phyloP scores from a whole-genome alignment of 1,140 invertebrate species.

The Elymnias hypermnestra region DNA sequence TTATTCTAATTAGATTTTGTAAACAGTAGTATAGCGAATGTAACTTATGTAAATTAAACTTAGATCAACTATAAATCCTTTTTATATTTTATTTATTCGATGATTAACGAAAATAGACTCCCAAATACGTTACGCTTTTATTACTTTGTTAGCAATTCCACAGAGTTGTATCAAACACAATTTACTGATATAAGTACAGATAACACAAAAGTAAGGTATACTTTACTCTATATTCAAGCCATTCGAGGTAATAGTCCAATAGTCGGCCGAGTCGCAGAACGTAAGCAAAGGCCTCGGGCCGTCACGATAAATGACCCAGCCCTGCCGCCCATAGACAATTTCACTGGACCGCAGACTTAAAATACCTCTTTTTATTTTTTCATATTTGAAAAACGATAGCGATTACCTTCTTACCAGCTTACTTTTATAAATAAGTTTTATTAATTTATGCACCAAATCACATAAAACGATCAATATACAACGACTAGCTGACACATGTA shows the following conservation, averaged over 20 bases:
- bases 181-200: constrained; percentile 18
- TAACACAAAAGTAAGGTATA: constrained; percentile 28
- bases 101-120: too few relatives aligned
- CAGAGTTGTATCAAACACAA: constrained; percentile 11
- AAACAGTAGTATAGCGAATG: too few relatives aligned
- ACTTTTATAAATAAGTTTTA: constrained; percentile 19
- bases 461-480: too few relatives aligned
- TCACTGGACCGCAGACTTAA: constrained; percentile 46
- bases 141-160: too few relatives aligned
- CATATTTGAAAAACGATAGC: constrained; percentile 5
- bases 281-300: constrained; percentile 45
- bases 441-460: too few relatives aligned
- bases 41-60: too few relatives aligned
- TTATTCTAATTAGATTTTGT: too few relatives aligned
- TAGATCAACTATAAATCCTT: too few relatives aligned
- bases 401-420: constrained; percentile 19
- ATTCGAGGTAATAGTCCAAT: constrained; percentile 40
- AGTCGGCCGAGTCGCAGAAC: constrained; percentile 41
- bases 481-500: too few relatives aligned
- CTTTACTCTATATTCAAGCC: constrained; percentile 24
- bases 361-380: constrained; percentile 32
- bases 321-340: constrained; percentile 53
- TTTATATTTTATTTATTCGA: too few relatives aligned
- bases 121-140: too few relatives aligned
- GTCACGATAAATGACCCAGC: constrained; percentile 57